These are phyloP conservation scores for Haliclona indistincta DNA, from an alignment of 37 sponge, comb jelly and placozoan genomes.

Conservation along the genomic window DNA sequence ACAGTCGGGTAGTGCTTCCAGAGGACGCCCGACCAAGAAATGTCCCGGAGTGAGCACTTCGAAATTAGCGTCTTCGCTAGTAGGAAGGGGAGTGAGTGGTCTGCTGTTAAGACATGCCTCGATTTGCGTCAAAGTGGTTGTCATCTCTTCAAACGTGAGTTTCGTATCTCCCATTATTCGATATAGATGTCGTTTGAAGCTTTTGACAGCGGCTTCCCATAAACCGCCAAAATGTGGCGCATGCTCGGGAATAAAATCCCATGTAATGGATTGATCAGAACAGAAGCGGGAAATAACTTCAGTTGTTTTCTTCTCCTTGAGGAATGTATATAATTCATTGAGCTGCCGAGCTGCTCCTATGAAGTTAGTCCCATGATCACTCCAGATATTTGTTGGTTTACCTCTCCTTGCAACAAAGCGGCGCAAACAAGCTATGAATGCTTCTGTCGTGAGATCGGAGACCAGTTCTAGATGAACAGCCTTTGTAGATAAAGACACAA, in stretches of 20 bases:
- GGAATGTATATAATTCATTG: constrained; percentile 25
- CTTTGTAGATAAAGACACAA: constrained; percentile 34
- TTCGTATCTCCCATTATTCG: background rate
- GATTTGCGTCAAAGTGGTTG: constrained; percentile 3
- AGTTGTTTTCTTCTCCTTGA: constrained; percentile 13
- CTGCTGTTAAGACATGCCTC: constrained; percentile 37
- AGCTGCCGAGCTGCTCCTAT: constrained; percentile 20
- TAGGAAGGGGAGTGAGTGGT: constrained; percentile 10
- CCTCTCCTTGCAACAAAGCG: constrained; percentile 42
- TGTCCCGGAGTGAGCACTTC: constrained; percentile 46
- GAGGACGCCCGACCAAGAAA: constrained; percentile 36
- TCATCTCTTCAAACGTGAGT: constrained; percentile 21
- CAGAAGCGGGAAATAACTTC: constrained; percentile 38
- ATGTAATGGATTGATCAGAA: constrained; percentile 18
- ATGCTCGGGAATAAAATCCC: constrained; percentile 40
- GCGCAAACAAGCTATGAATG: constrained; percentile 30
- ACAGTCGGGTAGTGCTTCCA: no score
- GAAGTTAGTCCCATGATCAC: constrained; percentile 61
- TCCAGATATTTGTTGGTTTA: constrained; percentile 35
- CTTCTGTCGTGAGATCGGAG: constrained; percentile 38
- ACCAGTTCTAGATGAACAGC: constrained; percentile 59
- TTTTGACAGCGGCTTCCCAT: constrained; percentile 40
- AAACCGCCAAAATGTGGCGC: constrained; percentile 43
- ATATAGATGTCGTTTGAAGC: constrained; percentile 1
- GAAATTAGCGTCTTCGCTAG: constrained; percentile 24